These are phyloP conservation scores for Unio delphinus DNA, from an alignment of 2,888 invertebrate species.

Conservation along the genomic window DNA sequence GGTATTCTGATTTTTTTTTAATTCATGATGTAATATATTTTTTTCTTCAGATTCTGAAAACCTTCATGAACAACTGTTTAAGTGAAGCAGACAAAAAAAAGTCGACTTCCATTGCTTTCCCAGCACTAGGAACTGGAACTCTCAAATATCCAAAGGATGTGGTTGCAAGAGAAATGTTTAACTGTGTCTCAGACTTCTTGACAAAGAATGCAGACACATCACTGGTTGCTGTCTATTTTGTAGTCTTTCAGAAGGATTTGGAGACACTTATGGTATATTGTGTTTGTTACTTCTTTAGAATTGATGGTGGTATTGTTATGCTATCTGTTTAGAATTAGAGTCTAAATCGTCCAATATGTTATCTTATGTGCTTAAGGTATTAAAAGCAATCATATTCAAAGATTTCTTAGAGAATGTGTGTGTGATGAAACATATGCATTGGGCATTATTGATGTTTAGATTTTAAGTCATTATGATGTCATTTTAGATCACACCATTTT, in stretches of 20 bases:
- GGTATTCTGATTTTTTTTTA: too few relatives aligned
- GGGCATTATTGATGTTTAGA: too few relatives aligned
- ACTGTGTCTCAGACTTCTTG: constrained; percentile 19
- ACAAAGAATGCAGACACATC: constrained; percentile 6
- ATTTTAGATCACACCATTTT: too few relatives aligned
- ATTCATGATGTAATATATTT: neutral
- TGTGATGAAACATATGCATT: too few relatives aligned
- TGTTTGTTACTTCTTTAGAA: neutral
- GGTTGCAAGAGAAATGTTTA: constrained; percentile 32
- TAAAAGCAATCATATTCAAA: too few relatives aligned
- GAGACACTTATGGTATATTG: constrained; percentile 12
- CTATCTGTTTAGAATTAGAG: too few relatives aligned
- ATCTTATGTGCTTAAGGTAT: too few relatives aligned
- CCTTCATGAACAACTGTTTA: constrained; percentile 14
- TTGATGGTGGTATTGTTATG: neutral
- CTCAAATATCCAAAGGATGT: constrained; percentile 25
- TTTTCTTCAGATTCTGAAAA: constrained; percentile 19
- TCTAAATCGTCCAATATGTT: too few relatives aligned
- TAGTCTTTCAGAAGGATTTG: constrained; percentile 15
- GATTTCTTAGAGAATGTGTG: too few relatives aligned
- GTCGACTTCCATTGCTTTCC: constrained; percentile 35
- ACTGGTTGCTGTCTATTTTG: constrained; percentile 14
- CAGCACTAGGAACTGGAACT: constrained; percentile 47
- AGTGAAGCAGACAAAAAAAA: constrained; percentile 7
- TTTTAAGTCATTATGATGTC: too few relatives aligned